A percentile compares a stretch with the other conserved stretches of the same genome.
Evolutionary conservation across 2,113 vertebrate genomes (phyloP).

Genomic region (Caretta caretta): DNA sequence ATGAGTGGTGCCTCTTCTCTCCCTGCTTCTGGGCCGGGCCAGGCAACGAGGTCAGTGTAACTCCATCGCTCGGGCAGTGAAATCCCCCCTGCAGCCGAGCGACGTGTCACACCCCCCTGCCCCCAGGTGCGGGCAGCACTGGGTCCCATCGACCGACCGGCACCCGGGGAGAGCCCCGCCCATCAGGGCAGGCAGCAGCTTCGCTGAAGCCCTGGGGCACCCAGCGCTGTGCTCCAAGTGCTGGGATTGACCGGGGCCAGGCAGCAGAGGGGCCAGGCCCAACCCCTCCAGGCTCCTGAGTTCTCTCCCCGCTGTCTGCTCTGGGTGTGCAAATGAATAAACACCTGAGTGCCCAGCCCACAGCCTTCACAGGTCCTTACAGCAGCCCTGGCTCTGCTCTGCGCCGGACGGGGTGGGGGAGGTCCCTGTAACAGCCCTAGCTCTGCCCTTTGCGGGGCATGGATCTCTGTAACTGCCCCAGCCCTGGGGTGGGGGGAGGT

Average conservation of each 20-base stretch:
- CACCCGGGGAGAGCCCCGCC: too few relatives aligned
- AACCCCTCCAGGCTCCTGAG: background rate
- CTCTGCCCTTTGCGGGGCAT: too few relatives aligned
- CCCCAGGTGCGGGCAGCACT: too few relatives aligned
- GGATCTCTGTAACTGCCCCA: background rate
- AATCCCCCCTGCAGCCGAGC: too few relatives aligned
- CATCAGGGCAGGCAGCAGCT: too few relatives aligned
- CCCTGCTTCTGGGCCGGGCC: background rate
- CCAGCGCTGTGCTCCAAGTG: background rate
- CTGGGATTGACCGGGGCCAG: background rate
- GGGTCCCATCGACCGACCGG: too few relatives aligned
- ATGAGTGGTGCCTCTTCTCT: too few relatives aligned
- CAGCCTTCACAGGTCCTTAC: accelerated
- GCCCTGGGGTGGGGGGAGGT: background rate
- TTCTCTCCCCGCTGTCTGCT: background rate
- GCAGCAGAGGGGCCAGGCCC: background rate
- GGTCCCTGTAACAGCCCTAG: background rate
- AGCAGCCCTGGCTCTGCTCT: background rate
- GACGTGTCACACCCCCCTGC: too few relatives aligned
- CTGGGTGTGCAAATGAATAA: conserved; percentile 27
- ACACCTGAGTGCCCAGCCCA: background rate
- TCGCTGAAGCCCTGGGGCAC: too few relatives aligned
- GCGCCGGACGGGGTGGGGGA: too few relatives aligned
- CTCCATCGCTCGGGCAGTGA: too few relatives aligned
- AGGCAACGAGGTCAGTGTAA: too few relatives aligned